Evolutionary conservation across 2,888 invertebrate species (phyloP), one percentile per base, ranked within the genome.

Genomic region (Calephelis perditalis): DNA sequence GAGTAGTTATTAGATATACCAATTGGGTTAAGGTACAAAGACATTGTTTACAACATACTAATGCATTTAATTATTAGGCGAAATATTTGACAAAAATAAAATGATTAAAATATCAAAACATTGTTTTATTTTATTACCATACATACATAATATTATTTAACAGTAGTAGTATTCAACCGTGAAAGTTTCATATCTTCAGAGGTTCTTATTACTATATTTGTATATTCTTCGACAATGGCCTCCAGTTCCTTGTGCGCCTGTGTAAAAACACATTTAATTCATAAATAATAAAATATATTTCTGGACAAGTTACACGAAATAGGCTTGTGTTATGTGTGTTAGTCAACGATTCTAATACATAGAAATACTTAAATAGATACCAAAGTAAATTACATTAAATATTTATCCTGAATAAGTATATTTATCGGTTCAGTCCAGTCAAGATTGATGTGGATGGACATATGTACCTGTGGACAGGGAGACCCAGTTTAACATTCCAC

Each of bases 211-310:
- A 94, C 92, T 3, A 93, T 93, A 68, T 93, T 84, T 35, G 94
- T 82, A 70, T 96, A 96, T 68, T 92, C 92, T 15, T 92, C 85
- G 49, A 96, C 91, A 1, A 93, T 75, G 37, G 89, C 82, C 62
- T 93, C 91, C 65, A 96, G 81, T 67, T 93, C 93, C 7, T 92
- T 81, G 67, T 93, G 91, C 44, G 94, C 91, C 94, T 95, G 83
- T 55, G 85, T 86, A 11, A 94, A 90, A 63, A 56, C 49, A 49
- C 12, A 57, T 49, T 52, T 40, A n/a, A 37, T 3, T 26, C 3
- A 26, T 26, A 26, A 26, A 26, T 15, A 15, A 15, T 15, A 15
- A 15, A 15, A 15, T 15, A 15, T 26, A 26, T 26, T 4, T 26
- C 26, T 26, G 26, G 26, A 26, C 26, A 26, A 26, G 26, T 26